These are phyloP conservation scores for Sternotherus odoratus DNA, from an alignment of 2,797 vertebrate genomes.

Conservation along the genomic window DNA sequence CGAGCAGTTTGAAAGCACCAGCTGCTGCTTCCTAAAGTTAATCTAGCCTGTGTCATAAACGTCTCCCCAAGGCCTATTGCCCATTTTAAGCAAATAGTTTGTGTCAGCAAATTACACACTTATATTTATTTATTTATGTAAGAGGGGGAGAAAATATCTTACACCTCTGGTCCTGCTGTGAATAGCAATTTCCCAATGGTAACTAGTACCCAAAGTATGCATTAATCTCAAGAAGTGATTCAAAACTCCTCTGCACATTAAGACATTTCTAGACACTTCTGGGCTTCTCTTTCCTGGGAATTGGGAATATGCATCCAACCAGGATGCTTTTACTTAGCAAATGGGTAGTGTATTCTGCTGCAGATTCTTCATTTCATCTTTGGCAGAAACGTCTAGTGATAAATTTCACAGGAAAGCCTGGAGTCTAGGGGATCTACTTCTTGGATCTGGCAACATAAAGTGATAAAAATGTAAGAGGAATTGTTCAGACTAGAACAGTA, in stretches of 20 bases:
- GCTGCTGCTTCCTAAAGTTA: constrained; percentile 66
- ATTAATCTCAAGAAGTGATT: not conserved
- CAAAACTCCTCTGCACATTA: not conserved
- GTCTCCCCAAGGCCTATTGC: constrained; percentile 50
- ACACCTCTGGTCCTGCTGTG: not conserved
- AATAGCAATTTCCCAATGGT: constrained; percentile 32
- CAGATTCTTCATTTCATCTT: not conserved
- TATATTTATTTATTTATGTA: constrained; percentile 48
- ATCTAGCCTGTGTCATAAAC: constrained; percentile 39
- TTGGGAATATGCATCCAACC: not conserved
- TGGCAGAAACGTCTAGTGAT: not conserved
- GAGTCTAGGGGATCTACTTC: not conserved
- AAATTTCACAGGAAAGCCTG: not conserved
- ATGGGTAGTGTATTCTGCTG: not conserved
- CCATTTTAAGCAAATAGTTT: constrained; percentile 53
- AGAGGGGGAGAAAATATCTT: constrained; percentile 34
- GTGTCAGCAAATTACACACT: constrained; percentile 57
- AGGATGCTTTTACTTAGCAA: not conserved
- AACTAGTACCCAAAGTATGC: not conserved
- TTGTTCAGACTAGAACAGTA: not conserved
- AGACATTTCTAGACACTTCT: not conserved
- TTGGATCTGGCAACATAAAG: not conserved
- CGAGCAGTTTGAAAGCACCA: constrained; percentile 49
- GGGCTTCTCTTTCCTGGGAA: not conserved
- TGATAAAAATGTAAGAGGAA: not conserved